Conservation (phyloP, 2,797 vertebrate species). For the Lophura swinhoii region DNA sequence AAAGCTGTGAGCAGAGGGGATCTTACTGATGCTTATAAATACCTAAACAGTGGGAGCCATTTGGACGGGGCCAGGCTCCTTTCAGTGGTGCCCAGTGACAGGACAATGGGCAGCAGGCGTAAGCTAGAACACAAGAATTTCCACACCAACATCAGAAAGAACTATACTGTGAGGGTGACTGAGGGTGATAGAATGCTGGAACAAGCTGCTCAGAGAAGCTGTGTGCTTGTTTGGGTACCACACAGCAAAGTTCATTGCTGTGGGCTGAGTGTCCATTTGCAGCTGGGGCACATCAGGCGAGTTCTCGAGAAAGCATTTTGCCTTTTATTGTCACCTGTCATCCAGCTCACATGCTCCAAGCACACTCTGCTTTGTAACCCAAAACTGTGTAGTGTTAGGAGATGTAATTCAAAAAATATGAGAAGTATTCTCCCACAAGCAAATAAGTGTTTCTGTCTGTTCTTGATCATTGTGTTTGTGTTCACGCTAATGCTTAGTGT, state of each 20-base stretch:
- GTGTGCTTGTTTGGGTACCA: not conserved
- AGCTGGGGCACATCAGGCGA: not conserved
- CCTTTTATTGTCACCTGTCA: not conserved
- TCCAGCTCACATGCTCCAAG: not conserved
- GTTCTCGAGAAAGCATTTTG: not conserved
- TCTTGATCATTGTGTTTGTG: rapidly evolving
- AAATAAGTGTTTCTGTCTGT: not conserved
- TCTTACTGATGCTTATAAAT: too few relatives aligned
- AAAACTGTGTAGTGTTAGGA: not conserved
- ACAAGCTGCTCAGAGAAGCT: too few relatives aligned
- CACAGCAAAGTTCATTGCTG: not conserved
- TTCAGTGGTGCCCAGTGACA: too few relatives aligned
- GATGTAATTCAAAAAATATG: not conserved
- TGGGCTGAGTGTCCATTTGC: not conserved
- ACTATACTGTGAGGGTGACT: too few relatives aligned
- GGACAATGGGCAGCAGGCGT: too few relatives aligned
- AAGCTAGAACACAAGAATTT: too few relatives aligned
- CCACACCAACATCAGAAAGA: too few relatives aligned
- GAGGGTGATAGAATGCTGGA: too few relatives aligned
- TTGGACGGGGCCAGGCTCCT: too few relatives aligned
- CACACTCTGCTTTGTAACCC: not conserved
- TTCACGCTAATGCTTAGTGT: not conserved
- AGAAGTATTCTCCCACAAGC: not conserved
- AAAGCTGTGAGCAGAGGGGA: not conserved
- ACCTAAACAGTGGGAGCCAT: too few relatives aligned